Evolutionary conservation across 2,888 invertebrate species (phyloP).

Genomic region (Epistrophe grossulariae): DNA sequence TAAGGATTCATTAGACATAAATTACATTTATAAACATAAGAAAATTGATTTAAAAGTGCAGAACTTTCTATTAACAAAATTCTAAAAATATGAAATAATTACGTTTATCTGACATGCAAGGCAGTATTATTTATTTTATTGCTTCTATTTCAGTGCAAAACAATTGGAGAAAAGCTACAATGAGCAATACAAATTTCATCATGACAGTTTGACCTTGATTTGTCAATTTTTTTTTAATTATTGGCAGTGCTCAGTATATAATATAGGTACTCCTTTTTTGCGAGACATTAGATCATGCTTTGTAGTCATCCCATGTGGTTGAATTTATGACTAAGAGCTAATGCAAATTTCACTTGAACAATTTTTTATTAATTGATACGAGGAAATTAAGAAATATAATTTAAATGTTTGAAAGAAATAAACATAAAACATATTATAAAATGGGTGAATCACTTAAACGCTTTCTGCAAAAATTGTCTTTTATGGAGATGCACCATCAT

Average conservation of each 20-base stretch:
- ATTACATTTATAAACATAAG: neutral
- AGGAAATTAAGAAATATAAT: too few species aligned
- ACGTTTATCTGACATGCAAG: neutral
- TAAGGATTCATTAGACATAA: neutral
- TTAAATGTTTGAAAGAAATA: too few species aligned
- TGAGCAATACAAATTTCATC: slow-evolving; percentile 2
- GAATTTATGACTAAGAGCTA: slow-evolving; percentile 34
- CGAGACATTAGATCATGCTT: slow-evolving; percentile 46
- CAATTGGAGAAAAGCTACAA: too few species aligned
- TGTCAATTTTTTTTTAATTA: slow-evolving; percentile 17
- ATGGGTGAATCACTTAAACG: too few species aligned
- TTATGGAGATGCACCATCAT: too few species aligned
- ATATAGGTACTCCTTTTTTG: neutral
- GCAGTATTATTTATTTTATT: neutral
- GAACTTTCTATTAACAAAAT: neutral
- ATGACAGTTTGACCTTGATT: slow-evolving; percentile 37
- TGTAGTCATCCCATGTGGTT: slow-evolving; percentile 31
- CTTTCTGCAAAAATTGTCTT: too few species aligned
- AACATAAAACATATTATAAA: too few species aligned
- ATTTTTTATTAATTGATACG: too few species aligned
- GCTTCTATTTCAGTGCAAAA: neutral
- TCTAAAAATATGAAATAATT: too few species aligned
- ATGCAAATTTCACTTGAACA: neutral
- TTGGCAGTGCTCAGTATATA: slow-evolving; percentile 6
- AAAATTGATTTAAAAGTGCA: neutral